Base-by-base conservation (phyloP, 2,113 vertebrate genomes). In the Lepidiolamprologus cunningtoni region DNA sequence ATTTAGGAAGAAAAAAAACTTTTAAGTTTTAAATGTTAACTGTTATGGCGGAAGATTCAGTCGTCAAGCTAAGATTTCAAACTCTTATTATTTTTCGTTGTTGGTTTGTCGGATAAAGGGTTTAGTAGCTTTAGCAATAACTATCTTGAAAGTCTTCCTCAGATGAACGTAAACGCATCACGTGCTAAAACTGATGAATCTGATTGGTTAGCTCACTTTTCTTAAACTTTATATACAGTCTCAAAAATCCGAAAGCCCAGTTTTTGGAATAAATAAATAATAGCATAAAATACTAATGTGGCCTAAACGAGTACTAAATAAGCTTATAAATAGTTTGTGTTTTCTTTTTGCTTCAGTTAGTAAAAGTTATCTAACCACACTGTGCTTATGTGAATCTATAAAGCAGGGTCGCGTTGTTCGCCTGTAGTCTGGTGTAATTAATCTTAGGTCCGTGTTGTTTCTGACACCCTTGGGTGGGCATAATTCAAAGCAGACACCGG, bases 401-500 rank as follows among this genome's bases (percentile, higher is more conserved):
- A n/a, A 79, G n/a, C 7, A 35, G 11, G 28, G 14, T 78, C 23
- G 21, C 71, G 33, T 42, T 81, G 82, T 89, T 81, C 58, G 14
- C 21, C 42, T 57, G 28, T 31, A 80, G 47, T 80, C 42, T 31
- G n/a, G n/a, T 13, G 26, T 84, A 47, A 31, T 82, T 80, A 61
- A 84, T 86, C 45, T 80, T 58, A 1, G n/a, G 26, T 40, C 45
- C 12, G 17, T 91, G 90, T 92, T 90, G 42, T 88, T 89, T 80
- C 87, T 88, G 86, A 91, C 89, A 90, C 92, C 87, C 89, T 80
- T 86, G 84, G 92, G 91, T 91, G 92, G 89, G 87, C 84, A 91
- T 93, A 90, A 94, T 90, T 93, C 81, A 91, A 93, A 93, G 89
- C 91, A 94, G 89, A 93, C 76, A 87, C 68, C 50, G n/a, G 58